Percentiles rank a stretch among this genome's conserved stretches.
These are phyloP conservation scores for Elysia crispata DNA, from an alignment of 2,888 invertebrate species.

Conservation along the genomic window DNA sequence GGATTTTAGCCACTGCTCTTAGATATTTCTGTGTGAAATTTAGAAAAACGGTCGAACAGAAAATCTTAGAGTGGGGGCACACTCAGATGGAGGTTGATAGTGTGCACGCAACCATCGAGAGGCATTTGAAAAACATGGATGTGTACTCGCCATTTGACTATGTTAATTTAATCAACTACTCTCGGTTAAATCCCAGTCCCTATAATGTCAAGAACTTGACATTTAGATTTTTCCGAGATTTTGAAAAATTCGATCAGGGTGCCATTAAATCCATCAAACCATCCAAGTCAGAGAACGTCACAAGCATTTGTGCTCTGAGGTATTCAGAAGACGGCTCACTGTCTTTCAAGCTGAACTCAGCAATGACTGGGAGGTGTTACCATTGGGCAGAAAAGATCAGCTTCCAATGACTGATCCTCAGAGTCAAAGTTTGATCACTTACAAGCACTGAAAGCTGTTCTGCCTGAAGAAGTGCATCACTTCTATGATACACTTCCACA, in stretches of 20 bases:
- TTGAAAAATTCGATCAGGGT: too few relatives aligned
- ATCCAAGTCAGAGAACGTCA: constrained; percentile 7
- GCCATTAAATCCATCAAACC: too few relatives aligned
- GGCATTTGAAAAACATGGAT: constrained; percentile 37
- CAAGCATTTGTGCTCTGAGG: background rate
- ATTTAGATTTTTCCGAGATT: constrained; percentile 48
- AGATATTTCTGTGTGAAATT: constrained; percentile 30
- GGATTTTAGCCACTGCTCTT: constrained; percentile 46
- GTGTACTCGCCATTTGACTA: constrained; percentile 41
- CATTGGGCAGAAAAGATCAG: background rate
- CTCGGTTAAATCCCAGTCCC: background rate
- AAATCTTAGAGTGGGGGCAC: constrained; percentile 50
- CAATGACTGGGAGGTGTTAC: background rate
- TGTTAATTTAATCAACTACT: constrained; percentile 9
- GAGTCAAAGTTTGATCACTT: background rate
- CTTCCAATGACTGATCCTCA: background rate
- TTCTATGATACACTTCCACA: too few relatives aligned
- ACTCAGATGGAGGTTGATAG: constrained; percentile 52
- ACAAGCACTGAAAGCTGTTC: background rate
- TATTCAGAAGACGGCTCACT: background rate
- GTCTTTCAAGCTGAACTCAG: background rate
- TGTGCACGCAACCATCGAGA: constrained; percentile 42
- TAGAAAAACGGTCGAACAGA: constrained; percentile 41
- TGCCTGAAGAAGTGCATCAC: too few relatives aligned
- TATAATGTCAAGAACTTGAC: constrained; percentile 46